Conservation (phyloP, 2,888 invertebrate species). For the Eurois occulta region DNA sequence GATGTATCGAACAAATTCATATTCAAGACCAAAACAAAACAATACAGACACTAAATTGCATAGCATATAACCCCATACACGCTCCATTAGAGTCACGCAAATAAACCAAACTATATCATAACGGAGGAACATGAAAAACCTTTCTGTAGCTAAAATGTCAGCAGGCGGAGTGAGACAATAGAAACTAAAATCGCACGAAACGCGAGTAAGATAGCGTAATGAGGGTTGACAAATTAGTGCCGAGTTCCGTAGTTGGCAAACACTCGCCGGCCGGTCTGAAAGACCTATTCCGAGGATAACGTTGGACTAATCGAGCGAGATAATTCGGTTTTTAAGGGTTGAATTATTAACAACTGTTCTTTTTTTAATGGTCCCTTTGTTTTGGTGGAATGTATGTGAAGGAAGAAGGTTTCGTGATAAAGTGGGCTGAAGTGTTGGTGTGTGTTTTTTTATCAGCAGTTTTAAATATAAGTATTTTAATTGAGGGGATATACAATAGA, state of each 20-base stretch:
- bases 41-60: conserved; percentile 25
- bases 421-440: neutral
- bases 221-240: conserved; percentile 85
- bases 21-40: conserved; percentile 1
- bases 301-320: conserved; percentile 49
- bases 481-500: neutral
- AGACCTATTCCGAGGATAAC: conserved; percentile 60
- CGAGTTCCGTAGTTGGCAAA: conserved; percentile 78
- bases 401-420: neutral
- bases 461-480: neutral
- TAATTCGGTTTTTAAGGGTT: conserved; percentile 43
- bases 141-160: conserved; percentile 71
- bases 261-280: conserved; percentile 66
- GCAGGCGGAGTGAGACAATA: conserved; percentile 68
- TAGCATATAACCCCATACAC: conserved; percentile 30
- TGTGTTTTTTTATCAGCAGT: neutral
- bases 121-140: conserved; percentile 76
- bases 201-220: conserved; percentile 81
- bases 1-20: neutral
- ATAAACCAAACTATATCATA: conserved; percentile 59
- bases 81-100: conserved; percentile 48
- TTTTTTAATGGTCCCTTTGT: conserved; percentile 13
- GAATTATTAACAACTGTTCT: conserved; percentile 34
- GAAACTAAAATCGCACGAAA: conserved; percentile 78
- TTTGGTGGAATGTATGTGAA: neutral